These are phyloP conservation scores for Keiferia lycopersicella DNA, from an alignment of 2,888 invertebrate species.

Conservation along the genomic window DNA sequence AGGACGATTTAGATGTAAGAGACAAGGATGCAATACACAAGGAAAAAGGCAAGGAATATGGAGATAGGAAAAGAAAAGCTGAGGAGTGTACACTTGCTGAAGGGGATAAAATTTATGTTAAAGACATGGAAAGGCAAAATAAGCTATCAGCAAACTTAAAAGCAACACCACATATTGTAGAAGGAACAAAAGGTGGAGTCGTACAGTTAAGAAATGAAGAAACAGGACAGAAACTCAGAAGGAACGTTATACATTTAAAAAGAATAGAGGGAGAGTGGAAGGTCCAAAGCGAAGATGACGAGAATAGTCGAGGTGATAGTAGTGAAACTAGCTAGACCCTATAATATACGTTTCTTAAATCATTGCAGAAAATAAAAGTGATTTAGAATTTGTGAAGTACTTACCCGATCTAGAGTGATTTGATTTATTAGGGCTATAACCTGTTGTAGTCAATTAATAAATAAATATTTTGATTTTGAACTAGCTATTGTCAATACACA, in stretches of 20 bases:
- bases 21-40: too few species aligned
- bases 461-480: too few species aligned
- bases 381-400: background rate
- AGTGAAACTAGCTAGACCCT: background rate
- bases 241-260: conserved; percentile 13
- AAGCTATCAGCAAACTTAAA: conserved; percentile 31
- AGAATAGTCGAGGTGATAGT: background rate
- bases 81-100: background rate
- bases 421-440: too few species aligned
- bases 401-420: background rate
- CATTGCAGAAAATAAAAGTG: background rate
- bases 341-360: background rate
- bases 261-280: conserved; percentile 16
- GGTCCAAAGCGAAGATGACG: background rate
- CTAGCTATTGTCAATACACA: background rate
- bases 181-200: background rate
- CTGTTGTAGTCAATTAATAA: too few species aligned
- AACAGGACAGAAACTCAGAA: conserved; percentile 8
- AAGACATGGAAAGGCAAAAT: conserved; percentile 33
- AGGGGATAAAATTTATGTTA: conserved; percentile 38
- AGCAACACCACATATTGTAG: background rate
- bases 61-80: background rate
- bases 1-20: too few species aligned
- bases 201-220: conserved; percentile 8
- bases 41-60: too few species aligned